Base-by-base conservation (phyloP, 1,140 invertebrate genomes). In the Armadillidium nasatum region DNA sequence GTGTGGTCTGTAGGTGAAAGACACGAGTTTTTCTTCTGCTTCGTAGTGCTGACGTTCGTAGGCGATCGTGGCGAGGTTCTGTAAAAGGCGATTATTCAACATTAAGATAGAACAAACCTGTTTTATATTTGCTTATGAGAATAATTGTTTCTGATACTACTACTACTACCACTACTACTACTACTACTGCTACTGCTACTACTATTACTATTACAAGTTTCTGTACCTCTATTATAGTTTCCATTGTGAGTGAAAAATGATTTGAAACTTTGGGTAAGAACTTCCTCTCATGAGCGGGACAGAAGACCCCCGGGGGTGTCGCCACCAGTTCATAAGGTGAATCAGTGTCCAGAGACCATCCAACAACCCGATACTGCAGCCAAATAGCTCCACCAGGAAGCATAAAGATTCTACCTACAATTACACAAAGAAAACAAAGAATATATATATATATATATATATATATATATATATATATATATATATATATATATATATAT, bases 201-300 rank as follows among this genome's bases (percentile, higher is more conserved):
- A 33, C 33, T 33, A 33, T 6, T 33, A 33, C 33, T 33, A 3
- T 6, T 33, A 33, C 33, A 3, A 33, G 33, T 33, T 33, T 33
- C 33, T 33, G 78, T 76, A 82, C 81, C 74, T 79, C 74, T 21
- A 82, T 79, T 11, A 82, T 76, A 22, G 82, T 82, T 74, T 82
- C 82, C 82, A 82, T 82, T 13, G 81, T 82, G 22, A 82, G 71
- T 4, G 82, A 81, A 70, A 82, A 82, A 72, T 82, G 80, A 21
- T 82, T 81, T n/a, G 82, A 66, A 7, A 82, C 66, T 44, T 79
- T 78, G 6, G 82, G 82, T 6, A 82, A 54, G 60, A 74, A 72
- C 54, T 79, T 80, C 45, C 80, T 78, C 68, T 76, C 70, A 23
- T 78, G 67, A 0, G 71, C 72, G 21, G 79, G 81, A 54, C 81